phyloP scores from a whole-genome alignment of 1,140 invertebrate genomes.

The Ostrea edulis region DNA sequence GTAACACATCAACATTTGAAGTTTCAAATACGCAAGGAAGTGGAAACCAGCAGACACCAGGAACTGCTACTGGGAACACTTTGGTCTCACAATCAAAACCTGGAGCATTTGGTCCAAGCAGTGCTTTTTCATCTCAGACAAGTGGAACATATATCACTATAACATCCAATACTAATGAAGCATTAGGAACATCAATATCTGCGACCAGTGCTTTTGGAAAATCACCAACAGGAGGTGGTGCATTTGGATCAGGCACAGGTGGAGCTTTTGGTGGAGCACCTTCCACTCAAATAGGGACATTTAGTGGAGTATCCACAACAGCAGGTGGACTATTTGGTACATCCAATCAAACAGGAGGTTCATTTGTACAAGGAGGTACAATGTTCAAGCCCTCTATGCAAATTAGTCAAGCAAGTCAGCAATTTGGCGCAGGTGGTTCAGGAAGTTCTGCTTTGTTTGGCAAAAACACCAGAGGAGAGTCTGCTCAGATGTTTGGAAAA shows the following conservation, averaged over 20 bases:
- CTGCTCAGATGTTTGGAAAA: not conserved
- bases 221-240: not conserved
- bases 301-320: not conserved
- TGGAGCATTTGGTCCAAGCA: not conserved
- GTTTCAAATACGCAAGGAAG: not conserved
- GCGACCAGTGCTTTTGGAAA: slow-evolving; percentile 11
- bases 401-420: not conserved
- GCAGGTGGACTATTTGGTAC: slow-evolving; percentile 28
- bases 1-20: not conserved
- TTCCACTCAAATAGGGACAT: not conserved
- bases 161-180: not conserved
- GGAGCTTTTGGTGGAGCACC: slow-evolving; percentile 1
- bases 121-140: not conserved
- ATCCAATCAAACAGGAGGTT: not conserved
- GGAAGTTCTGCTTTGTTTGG: not conserved
- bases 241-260: slow-evolving; percentile 7
- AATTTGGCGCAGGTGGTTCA: not conserved
- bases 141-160: not conserved
- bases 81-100: not conserved
- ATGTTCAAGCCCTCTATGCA: not conserved
- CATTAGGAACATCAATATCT: slow-evolving; percentile 51
- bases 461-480: not conserved
- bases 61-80: not conserved
- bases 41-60: not conserved
- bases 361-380: not conserved